Conservation (phyloP, 30 jellyfish, hydroid and myxozoan species). For the Morbakka virulenta region DNA sequence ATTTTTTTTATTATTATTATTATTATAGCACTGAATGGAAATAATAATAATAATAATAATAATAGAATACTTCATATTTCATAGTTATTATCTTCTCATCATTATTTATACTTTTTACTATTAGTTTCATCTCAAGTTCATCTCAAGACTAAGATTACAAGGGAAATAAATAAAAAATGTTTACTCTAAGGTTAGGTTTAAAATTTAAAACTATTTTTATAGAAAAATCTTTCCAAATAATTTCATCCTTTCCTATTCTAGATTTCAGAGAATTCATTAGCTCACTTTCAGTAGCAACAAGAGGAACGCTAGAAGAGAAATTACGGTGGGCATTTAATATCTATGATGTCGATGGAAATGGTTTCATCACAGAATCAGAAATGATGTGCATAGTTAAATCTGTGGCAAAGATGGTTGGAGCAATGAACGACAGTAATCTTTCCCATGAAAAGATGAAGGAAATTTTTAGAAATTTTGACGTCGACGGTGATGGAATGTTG, state of each 20-base stretch:
- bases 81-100: no score
- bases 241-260: neutral
- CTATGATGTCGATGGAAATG: slow-evolving; percentile 73
- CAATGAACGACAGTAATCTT: slow-evolving; percentile 15
- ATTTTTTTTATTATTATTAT: no score
- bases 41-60: no score
- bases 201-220: no score
- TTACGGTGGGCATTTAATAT: slow-evolving; percentile 58
- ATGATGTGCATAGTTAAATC: slow-evolving; percentile 44
- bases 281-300: slow-evolving; percentile 64
- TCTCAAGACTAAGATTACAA: no score
- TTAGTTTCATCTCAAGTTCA: no score
- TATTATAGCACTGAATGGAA: no score
- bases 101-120: no score
- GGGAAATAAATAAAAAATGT: no score
- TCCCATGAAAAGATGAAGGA: slow-evolving; percentile 5
- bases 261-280: slow-evolving; percentile 71
- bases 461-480: slow-evolving; percentile 41
- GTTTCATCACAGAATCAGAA: slow-evolving; percentile 49
- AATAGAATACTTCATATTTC: no score
- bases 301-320: slow-evolving; percentile 67
- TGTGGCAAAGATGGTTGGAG: slow-evolving; percentile 53
- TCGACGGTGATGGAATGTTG: slow-evolving; percentile 38
- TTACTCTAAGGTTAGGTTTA: no score
- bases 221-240: no score